phyloP scores from a whole-genome alignment of 2,113 vertebrate genomes.

The Psittacara wagleri region DNA sequence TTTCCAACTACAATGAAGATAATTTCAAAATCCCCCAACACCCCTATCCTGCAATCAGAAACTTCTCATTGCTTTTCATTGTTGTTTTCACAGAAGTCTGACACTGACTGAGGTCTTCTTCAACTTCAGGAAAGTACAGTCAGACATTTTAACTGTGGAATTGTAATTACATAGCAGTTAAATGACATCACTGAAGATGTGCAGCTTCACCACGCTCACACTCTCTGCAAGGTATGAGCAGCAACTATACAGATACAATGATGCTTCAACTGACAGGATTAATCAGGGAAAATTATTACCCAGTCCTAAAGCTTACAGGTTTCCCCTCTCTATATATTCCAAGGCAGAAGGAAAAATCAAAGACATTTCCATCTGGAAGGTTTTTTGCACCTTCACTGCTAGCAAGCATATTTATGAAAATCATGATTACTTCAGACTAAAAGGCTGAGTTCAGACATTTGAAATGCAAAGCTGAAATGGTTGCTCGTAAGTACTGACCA shows the following conservation, averaged over 20 bases:
- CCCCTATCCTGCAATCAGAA: constrained; percentile 7
- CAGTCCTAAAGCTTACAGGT: background rate
- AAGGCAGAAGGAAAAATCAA: background rate
- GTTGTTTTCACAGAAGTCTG: constrained; percentile 5
- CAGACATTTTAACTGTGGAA: background rate
- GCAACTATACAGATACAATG: background rate
- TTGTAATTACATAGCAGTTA: background rate
- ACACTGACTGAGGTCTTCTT: background rate
- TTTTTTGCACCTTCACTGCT: background rate
- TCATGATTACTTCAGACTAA: background rate
- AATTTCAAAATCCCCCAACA: background rate
- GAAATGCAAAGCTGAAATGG: background rate
- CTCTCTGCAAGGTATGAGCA: background rate
- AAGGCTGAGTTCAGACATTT: background rate
- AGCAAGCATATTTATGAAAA: constrained; percentile 3
- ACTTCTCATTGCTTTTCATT: background rate
- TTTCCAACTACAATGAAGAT: constrained; percentile 15
- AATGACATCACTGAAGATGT: background rate
- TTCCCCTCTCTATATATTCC: background rate
- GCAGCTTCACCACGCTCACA: background rate
- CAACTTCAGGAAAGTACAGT: background rate
- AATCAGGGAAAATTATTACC: background rate
- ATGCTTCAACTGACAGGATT: background rate
- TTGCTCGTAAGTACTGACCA: background rate
- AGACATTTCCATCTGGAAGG: background rate